Percentiles rank a stretch among this genome's conserved stretches.
Conservation (phyloP, 2,888 invertebrate species). For the Cephus spinipes region DNA sequence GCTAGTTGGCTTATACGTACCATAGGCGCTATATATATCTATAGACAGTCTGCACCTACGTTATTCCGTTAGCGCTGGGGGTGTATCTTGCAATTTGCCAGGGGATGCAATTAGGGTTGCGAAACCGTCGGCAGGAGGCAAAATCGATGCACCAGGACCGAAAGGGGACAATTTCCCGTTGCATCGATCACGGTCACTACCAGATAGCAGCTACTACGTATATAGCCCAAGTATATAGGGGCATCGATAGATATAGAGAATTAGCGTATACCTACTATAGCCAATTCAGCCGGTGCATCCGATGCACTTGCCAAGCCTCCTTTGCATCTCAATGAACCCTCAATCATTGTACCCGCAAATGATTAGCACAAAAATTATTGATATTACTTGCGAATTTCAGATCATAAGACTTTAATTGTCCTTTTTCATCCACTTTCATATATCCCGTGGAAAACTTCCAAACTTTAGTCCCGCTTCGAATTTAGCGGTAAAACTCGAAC, state of each 20-base stretch:
- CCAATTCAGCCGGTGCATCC: background rate
- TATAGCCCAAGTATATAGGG: background rate
- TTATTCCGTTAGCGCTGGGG: background rate
- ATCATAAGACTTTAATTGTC: background rate
- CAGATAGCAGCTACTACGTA: background rate
- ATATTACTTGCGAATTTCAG: background rate
- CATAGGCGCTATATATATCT: background rate
- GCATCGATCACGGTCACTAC: background rate
- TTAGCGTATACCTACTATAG: background rate
- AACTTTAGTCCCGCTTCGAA: background rate
- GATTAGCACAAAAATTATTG: background rate
- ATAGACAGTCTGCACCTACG: background rate
- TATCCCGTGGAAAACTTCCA: background rate
- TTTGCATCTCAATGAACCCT: background rate
- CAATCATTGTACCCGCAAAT: background rate
- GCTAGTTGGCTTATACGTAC: background rate
- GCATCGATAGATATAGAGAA: background rate
- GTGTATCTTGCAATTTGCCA: background rate
- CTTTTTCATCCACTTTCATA: background rate
- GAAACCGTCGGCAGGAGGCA: background rate
- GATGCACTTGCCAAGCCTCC: background rate
- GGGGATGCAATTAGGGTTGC: background rate
- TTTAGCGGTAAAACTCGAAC: too few relatives aligned
- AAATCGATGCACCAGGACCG: background rate
- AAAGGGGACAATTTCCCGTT: background rate